These are phyloP conservation scores for Prosopocoilus inquinatus DNA, from an alignment of 2,888 invertebrate species.

Conservation along the genomic window DNA sequence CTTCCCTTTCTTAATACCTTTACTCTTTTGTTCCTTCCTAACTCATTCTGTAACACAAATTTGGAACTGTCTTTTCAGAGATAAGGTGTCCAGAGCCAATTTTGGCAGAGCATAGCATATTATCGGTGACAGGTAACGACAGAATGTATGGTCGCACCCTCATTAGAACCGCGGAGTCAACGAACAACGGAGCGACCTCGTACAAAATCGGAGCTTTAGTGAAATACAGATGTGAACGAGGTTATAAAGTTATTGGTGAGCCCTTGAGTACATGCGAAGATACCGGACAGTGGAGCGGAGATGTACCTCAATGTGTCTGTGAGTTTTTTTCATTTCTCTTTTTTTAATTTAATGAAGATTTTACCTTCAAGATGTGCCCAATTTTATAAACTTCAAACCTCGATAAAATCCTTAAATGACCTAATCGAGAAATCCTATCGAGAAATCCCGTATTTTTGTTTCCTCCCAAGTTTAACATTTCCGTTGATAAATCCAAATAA, in stretches of 20 bases:
- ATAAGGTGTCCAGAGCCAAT: slow-evolving; percentile 84
- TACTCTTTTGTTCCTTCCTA: too few relatives aligned
- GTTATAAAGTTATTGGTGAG: slow-evolving; percentile 84
- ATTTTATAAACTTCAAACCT: too few relatives aligned
- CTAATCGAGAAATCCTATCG: too few relatives aligned
- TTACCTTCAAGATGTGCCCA: too few relatives aligned
- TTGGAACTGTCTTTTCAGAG: slow-evolving; percentile 55
- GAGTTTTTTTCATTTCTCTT: slow-evolving; percentile 46
- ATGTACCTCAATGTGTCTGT: slow-evolving; percentile 82
- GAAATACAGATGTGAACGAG: slow-evolving; percentile 86
- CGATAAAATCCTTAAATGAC: too few relatives aligned
- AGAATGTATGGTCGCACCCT: slow-evolving; percentile 83
- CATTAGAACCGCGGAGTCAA: slow-evolving; percentile 69
- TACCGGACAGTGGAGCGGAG: slow-evolving; percentile 81
- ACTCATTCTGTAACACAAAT: too few relatives aligned
- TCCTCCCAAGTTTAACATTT: too few relatives aligned
- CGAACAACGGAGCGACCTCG: slow-evolving; percentile 67
- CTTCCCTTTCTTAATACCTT: slow-evolving; percentile 8
- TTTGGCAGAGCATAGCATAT: slow-evolving; percentile 78
- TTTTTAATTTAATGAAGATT: too few relatives aligned
- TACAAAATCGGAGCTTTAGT: slow-evolving; percentile 84
- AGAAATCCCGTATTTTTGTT: too few relatives aligned
- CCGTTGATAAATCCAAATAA: too few relatives aligned
- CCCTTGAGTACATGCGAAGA: slow-evolving; percentile 84
- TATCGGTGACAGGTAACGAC: slow-evolving; percentile 89